Conservation (phyloP, 1,140 invertebrate species). For the Ridgeia piscesae region DNA sequence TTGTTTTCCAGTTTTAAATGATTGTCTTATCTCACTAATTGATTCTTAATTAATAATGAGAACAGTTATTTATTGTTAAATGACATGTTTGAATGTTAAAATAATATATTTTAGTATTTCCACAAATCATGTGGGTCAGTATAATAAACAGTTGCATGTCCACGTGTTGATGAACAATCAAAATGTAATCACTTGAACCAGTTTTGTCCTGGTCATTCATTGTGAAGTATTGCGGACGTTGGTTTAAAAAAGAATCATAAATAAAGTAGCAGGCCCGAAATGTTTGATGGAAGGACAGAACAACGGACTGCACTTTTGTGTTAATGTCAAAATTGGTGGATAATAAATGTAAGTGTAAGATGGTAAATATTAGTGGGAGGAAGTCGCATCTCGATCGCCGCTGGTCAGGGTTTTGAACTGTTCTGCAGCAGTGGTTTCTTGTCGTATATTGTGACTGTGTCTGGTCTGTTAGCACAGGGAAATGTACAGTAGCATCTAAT, state of each 20-base stretch:
- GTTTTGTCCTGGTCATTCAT: too few species aligned
- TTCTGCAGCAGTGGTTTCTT: neutral
- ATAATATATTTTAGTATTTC: neutral
- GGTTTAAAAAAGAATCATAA: neutral
- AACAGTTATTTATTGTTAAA: neutral
- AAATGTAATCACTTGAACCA: neutral
- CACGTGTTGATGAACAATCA: neutral
- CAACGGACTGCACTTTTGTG: neutral
- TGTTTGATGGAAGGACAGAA: neutral
- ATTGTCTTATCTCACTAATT: neutral
- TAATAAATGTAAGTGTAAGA: too few species aligned
- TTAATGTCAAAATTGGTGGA: neutral
- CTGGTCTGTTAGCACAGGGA: neutral
- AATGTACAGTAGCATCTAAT: conserved; percentile 1
- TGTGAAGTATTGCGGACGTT: too few species aligned
- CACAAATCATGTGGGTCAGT: neutral
- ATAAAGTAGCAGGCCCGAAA: neutral
- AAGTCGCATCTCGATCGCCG: neutral
- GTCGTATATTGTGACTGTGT: neutral
- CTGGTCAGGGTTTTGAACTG: neutral
- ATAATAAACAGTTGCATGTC: neutral
- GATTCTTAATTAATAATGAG: neutral
- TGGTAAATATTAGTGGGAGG: neutral
- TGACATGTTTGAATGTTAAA: neutral
- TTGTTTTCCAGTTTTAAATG: neutral